Evolutionary conservation across 2,797 vertebrate species (phyloP).

Genomic region (Linurgus olivaceus): DNA sequence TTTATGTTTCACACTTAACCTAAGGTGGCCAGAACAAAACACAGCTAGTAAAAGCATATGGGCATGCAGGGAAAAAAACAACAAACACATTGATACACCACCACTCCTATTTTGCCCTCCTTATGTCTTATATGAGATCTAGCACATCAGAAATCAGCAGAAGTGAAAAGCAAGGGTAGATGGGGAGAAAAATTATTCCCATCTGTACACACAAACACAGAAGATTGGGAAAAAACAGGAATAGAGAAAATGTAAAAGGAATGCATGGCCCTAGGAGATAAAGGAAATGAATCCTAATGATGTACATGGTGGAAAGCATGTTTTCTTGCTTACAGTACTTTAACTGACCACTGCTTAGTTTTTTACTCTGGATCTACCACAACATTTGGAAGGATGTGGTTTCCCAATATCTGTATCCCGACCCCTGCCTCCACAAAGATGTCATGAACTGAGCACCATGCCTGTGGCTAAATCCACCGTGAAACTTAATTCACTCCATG

Average conservation of each 20-base stretch:
- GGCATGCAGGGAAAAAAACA: accelerated
- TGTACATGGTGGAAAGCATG: neutral
- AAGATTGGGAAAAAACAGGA: neutral
- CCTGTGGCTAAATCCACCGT: neutral
- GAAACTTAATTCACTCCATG: neutral
- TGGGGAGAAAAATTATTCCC: neutral
- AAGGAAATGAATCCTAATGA: neutral
- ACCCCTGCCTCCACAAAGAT: neutral
- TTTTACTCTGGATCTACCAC: neutral
- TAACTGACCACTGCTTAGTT: neutral
- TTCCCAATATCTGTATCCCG: neutral
- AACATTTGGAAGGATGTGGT: neutral
- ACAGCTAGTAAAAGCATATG: neutral
- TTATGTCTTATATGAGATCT: neutral
- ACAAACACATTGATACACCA: neutral
- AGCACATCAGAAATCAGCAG: neutral
- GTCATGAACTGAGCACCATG: neutral
- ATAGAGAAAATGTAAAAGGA: neutral
- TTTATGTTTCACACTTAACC: neutral
- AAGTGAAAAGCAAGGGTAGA: neutral
- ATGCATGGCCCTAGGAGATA: neutral
- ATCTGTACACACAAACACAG: neutral
- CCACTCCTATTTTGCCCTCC: neutral
- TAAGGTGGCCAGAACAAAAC: neutral
- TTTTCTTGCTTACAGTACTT: neutral